Conservation (phyloP, 2,113 vertebrate genomes). For the Spea multiplicata region DNA sequence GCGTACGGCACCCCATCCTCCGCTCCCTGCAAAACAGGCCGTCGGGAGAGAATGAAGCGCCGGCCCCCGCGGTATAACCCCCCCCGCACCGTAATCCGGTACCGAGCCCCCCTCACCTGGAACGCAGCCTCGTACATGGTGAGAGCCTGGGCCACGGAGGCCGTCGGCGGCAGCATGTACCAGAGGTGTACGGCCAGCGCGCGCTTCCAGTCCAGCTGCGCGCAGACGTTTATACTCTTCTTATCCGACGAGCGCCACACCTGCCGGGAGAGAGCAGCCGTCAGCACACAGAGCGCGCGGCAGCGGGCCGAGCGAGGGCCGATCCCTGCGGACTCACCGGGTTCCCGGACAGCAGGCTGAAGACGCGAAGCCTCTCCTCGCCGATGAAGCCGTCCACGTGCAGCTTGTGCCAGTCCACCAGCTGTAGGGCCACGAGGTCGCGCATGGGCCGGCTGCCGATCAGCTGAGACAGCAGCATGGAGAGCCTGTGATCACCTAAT, state of each 20-base stretch:
- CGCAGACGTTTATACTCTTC: slow-evolving; percentile 80
- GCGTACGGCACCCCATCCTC: slow-evolving; percentile 74
- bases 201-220: slow-evolving; percentile 89
- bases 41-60: slow-evolving; percentile 6
- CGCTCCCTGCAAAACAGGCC: too few species aligned
- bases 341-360: slow-evolving; percentile 82
- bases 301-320: background rate
- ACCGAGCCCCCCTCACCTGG: slow-evolving; percentile 68
- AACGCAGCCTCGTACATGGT: slow-evolving; percentile 82
- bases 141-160: slow-evolving; percentile 84
- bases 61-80: background rate
- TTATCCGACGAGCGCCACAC: slow-evolving; percentile 85
- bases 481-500: slow-evolving; percentile 88
- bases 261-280: slow-evolving; percentile 56
- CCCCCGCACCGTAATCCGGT: too few species aligned
- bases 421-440: slow-evolving; percentile 85
- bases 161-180: slow-evolving; percentile 91
- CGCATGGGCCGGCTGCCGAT: slow-evolving; percentile 75
- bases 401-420: slow-evolving; percentile 86
- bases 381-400: slow-evolving; percentile 84
- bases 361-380: slow-evolving; percentile 83
- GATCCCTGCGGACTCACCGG: slow-evolving; percentile 65
- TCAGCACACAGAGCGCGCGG: background rate
- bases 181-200: slow-evolving; percentile 87
- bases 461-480: slow-evolving; percentile 87